phyloP scores from a whole-genome alignment of 2,113 vertebrate genomes.

The Charina bottae region DNA sequence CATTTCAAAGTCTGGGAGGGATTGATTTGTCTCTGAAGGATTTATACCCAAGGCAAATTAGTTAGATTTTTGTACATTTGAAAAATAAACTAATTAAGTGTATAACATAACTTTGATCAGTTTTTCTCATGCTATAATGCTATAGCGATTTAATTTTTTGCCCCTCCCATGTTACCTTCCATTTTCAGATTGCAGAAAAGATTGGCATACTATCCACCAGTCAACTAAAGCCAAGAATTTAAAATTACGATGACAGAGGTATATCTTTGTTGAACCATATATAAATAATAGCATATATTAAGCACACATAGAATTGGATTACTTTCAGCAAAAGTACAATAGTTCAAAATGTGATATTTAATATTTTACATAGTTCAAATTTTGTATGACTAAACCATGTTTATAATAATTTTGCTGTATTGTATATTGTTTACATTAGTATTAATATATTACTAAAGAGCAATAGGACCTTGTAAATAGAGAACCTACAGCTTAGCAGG shows the following conservation, averaged over 20 bases:
- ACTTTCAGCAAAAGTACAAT: neutral
- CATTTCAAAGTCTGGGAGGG: neutral
- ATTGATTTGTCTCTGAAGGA: neutral
- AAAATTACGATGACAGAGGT: constrained; percentile 10
- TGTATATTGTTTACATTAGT: neutral
- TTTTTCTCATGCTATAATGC: neutral
- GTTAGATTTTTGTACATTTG: neutral
- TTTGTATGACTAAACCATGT: neutral
- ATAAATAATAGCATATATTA: neutral
- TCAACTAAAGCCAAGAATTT: neutral
- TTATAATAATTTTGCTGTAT: neutral
- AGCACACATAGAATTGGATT: neutral
- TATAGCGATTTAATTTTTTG: neutral
- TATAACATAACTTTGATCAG: neutral
- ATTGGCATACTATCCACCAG: neutral
- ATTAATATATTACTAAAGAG: neutral
- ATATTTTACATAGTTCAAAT: neutral
- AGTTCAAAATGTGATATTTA: neutral
- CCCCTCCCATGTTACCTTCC: neutral
- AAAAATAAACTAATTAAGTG: neutral
- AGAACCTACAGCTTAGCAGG: neutral
- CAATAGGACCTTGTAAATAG: neutral
- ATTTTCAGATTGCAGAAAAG: neutral
- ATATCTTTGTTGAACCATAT: neutral
- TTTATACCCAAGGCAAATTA: neutral